phyloP scores from a whole-genome alignment of 2,113 vertebrate genomes.

The Promerops cafer region DNA sequence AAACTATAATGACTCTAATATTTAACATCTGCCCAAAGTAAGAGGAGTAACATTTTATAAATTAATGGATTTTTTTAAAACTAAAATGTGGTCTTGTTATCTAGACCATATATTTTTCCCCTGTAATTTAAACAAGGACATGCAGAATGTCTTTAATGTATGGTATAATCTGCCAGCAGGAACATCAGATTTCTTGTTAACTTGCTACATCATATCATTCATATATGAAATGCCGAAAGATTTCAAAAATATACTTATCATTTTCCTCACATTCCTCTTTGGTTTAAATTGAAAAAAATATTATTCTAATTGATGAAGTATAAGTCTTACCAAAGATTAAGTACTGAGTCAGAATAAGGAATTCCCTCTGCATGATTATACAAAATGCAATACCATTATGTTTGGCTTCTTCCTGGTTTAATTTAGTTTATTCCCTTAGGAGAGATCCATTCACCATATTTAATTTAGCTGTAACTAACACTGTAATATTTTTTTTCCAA shows the following conservation, averaged over 20 bases:
- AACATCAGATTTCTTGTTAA: neutral
- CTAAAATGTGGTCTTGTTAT: neutral
- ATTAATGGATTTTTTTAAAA: neutral
- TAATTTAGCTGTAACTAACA: slow-evolving; percentile 54
- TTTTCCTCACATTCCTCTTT: neutral
- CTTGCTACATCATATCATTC: neutral
- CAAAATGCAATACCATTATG: slow-evolving; percentile 27
- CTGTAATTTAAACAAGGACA: neutral
- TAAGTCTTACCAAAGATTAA: neutral
- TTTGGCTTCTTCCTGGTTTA: slow-evolving; percentile 45
- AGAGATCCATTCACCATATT: slow-evolving; percentile 41
- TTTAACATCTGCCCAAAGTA: neutral
- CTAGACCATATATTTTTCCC: neutral
- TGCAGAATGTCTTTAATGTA: neutral
- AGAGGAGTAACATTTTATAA: neutral
- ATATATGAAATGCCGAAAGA: neutral
- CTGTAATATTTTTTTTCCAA: slow-evolving; percentile 39
- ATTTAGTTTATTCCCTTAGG: slow-evolving; percentile 52
- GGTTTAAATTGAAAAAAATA: neutral
- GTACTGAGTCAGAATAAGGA: neutral
- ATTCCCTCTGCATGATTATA: slow-evolving; percentile 30
- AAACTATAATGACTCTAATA: neutral
- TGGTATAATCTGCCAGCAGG: neutral
- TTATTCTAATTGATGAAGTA: neutral
- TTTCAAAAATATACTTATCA: neutral